Conservation (phyloP, 2,113 vertebrate genomes). For the Pyrgilauda ruficollis region DNA sequence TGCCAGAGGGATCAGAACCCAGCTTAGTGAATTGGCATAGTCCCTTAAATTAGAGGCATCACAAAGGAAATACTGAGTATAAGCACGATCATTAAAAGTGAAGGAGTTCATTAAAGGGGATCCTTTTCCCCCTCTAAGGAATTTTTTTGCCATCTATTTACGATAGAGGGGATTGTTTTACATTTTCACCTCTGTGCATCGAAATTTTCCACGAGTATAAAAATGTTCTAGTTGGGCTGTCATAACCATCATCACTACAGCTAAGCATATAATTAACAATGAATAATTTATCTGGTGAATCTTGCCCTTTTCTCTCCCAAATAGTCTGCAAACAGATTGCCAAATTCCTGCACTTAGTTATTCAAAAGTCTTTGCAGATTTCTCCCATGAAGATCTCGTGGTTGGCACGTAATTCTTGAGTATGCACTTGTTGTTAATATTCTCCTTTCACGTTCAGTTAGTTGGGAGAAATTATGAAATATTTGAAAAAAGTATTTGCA, state of each 20-base stretch:
- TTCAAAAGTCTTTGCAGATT: slow-evolving; percentile 58
- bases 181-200: slow-evolving; percentile 49
- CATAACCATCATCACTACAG: slow-evolving; percentile 65
- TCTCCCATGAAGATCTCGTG: slow-evolving; percentile 39
- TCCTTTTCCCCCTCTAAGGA: background rate
- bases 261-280: slow-evolving; percentile 69
- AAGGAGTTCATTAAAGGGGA: background rate
- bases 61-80: background rate
- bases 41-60: background rate
- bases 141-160: slow-evolving; percentile 38
- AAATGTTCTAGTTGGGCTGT: slow-evolving; percentile 65
- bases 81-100: background rate
- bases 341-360: slow-evolving; percentile 63
- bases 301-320: slow-evolving; percentile 67
- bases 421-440: slow-evolving; percentile 51
- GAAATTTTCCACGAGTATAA: slow-evolving; percentile 34
- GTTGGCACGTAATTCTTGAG: slow-evolving; percentile 26
- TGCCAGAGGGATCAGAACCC: background rate
- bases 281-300: slow-evolving; percentile 70
- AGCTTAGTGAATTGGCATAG: background rate
- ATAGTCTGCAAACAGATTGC: slow-evolving; percentile 70
- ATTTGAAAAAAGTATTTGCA: slow-evolving; percentile 57
- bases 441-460: slow-evolving; percentile 47
- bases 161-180: slow-evolving; percentile 29
- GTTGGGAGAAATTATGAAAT: slow-evolving; percentile 48